These are phyloP conservation scores for Epirrita christyi DNA, from an alignment of 2,888 invertebrate genomes.

Conservation along the genomic window DNA sequence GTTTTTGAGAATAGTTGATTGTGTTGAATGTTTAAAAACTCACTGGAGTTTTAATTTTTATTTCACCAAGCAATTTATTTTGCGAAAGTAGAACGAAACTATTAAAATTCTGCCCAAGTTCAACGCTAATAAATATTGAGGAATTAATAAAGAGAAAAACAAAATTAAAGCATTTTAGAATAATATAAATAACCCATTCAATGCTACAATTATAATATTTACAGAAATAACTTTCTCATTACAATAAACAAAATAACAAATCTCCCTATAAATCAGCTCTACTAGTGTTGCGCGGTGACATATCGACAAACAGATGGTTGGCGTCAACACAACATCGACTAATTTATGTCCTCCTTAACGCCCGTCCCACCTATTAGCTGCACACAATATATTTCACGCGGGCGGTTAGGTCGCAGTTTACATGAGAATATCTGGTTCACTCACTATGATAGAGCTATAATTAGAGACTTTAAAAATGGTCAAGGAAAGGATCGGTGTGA, in stretches of 20 bases:
- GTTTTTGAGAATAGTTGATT: conserved; percentile 3
- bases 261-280: conserved; percentile 50
- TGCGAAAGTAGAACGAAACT: too few species aligned
- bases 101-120: too few species aligned
- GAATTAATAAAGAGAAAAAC: too few species aligned
- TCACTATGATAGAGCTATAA: background rate
- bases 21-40: background rate
- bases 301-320: conserved; percentile 83
- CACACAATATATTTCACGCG: conserved; percentile 77
- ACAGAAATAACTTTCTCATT: conserved; percentile 24
- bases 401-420: conserved; percentile 43
- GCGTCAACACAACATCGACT: conserved; percentile 80
- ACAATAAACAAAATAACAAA: conserved; percentile 31
- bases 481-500: too few species aligned
- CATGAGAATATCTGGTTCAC: conserved; percentile 1
- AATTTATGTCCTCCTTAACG: conserved; percentile 83
- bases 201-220: conserved; percentile 7
- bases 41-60: background rate
- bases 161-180: too few species aligned
- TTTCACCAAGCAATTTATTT: background rate
- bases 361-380: conserved; percentile 82
- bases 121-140: too few species aligned
- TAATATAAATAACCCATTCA: too few species aligned
- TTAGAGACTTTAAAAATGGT: too few species aligned
- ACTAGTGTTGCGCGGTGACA: conserved; percentile 71